These are phyloP conservation scores for Sigmodon hispidus DNA, from an alignment of 2,113 vertebrate genomes.

Conservation along the genomic window DNA sequence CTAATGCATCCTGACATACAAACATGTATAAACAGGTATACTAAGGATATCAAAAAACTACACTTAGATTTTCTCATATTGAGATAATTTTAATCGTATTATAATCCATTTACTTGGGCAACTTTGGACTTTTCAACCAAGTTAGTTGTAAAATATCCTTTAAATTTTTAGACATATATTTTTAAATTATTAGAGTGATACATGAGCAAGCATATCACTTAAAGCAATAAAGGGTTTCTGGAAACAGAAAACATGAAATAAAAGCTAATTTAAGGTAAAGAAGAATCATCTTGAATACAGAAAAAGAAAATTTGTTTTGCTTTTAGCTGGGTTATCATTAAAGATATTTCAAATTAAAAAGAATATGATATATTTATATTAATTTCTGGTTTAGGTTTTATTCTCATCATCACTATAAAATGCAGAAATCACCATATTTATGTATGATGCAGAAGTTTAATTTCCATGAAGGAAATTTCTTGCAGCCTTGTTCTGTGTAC, in stretches of 20 bases:
- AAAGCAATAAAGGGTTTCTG: neutral
- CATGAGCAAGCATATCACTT: neutral
- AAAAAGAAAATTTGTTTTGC: neutral
- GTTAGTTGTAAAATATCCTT: neutral
- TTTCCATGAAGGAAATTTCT: neutral
- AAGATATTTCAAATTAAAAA: neutral
- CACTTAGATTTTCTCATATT: neutral
- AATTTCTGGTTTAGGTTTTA: constrained; percentile 30
- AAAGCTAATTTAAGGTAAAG: neutral
- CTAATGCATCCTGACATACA: neutral
- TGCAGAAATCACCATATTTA: neutral
- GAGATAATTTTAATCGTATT: no score
- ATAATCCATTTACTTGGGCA: neutral
- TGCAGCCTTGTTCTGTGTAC: neutral
- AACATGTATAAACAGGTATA: neutral
- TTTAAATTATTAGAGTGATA: neutral
- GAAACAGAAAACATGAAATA: neutral
- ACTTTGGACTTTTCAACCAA: neutral
- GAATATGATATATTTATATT: neutral
- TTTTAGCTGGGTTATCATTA: neutral
- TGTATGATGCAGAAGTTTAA: neutral
- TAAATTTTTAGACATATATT: neutral
- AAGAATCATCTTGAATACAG: neutral
- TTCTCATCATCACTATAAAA: neutral
- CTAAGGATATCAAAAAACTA: neutral